phyloP scores from a whole-genome alignment of 2,113 vertebrate genomes.

The Telmatochromis sp. region DNA sequence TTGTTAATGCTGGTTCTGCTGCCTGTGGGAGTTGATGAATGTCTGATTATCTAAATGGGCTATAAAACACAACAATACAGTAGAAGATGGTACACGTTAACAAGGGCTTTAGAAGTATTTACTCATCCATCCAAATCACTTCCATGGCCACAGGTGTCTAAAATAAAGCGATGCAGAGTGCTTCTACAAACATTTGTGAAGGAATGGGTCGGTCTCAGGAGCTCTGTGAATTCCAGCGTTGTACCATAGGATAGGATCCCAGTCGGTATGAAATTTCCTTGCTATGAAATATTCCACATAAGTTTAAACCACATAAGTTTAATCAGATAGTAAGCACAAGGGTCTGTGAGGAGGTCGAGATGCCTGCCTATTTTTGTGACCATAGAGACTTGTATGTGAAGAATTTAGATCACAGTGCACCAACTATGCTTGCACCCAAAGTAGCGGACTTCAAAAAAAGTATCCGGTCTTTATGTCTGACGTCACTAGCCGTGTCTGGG shows the following conservation, averaged over 20 bases:
- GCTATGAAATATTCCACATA: background rate
- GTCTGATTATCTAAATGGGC: background rate
- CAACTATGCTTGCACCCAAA: background rate
- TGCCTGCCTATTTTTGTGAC: background rate
- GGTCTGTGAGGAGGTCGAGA: background rate
- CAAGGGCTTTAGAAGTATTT: background rate
- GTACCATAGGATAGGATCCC: background rate
- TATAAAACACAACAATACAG: background rate
- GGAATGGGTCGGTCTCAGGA: background rate
- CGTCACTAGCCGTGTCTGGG: background rate
- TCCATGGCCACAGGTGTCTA: background rate
- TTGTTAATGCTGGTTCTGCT: background rate
- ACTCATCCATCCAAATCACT: background rate
- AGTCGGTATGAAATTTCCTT: background rate
- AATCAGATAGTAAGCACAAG: background rate
- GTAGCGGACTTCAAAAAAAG: background rate
- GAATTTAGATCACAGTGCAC: background rate
- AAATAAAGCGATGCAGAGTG: background rate
- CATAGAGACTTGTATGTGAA: background rate
- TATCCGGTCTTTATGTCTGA: fast-evolving
- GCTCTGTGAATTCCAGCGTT: background rate
- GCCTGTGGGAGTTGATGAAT: background rate
- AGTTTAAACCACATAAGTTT: background rate
- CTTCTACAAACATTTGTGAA: background rate
- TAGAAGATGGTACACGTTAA: background rate